These are phyloP conservation scores for Panurus biarmicus DNA, from an alignment of 2,113 vertebrate genomes.

Conservation along the genomic window DNA sequence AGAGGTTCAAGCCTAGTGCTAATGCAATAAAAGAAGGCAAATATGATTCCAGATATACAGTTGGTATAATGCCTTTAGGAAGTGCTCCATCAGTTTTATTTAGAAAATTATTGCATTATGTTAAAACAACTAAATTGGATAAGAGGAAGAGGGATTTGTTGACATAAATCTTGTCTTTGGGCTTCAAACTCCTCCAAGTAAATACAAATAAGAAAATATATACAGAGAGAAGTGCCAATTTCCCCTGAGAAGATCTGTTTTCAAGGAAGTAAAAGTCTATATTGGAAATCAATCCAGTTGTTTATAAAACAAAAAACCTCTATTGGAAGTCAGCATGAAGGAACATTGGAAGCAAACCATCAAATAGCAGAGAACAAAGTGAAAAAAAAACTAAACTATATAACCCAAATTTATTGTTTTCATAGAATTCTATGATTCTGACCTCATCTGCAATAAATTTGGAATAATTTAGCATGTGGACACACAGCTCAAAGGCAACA, in stretches of 20 bases:
- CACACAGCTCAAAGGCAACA: not conserved
- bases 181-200: constrained; percentile 11
- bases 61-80: constrained; percentile 61
- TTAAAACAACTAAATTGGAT: constrained; percentile 55
- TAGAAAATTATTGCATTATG: constrained; percentile 61
- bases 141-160: constrained; percentile 41
- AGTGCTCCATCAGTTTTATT: constrained; percentile 44
- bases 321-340: not conserved
- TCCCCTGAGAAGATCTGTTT: not conserved
- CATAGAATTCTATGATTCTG: not conserved
- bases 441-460: not conserved
- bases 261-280: not conserved
- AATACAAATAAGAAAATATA: constrained; percentile 41
- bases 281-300: constrained; percentile 31
- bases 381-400: not conserved
- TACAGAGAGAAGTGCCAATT: not conserved
- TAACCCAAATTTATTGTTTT: not conserved
- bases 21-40: constrained; percentile 57
- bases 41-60: constrained; percentile 56
- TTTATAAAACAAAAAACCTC: constrained; percentile 24
- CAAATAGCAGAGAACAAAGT: not conserved
- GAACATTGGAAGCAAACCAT: not conserved
- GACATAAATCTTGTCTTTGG: constrained; percentile 38
- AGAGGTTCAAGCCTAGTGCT: constrained; percentile 51
- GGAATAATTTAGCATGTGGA: not conserved